Evolutionary conservation across 2,113 vertebrate species (phyloP).

Genomic region (Mesoclemmys tuberculata): DNA sequence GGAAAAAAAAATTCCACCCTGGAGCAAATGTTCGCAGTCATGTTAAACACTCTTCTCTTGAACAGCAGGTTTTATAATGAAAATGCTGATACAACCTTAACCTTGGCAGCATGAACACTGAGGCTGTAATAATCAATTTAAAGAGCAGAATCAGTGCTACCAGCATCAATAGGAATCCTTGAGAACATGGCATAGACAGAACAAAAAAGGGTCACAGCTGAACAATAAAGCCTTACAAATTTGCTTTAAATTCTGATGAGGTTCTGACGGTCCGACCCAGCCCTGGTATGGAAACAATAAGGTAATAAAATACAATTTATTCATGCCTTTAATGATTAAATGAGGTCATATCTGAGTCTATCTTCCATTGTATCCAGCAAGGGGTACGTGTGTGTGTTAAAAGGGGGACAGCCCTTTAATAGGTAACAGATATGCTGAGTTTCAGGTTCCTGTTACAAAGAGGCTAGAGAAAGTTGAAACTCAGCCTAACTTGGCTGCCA

Average conservation of each 20-base stretch:
- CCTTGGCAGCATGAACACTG: conserved; percentile 40
- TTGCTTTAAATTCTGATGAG: not conserved
- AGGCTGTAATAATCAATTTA: conserved; percentile 57
- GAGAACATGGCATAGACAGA: not conserved
- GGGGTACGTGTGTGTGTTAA: conserved; percentile 36
- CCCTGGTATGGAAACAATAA: not conserved
- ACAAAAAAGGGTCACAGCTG: conserved; percentile 10
- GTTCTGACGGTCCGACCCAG: not conserved
- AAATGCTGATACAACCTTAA: conserved; percentile 69
- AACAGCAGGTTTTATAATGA: conserved; percentile 58
- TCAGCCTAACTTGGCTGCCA: conserved; percentile 81
- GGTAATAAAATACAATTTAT: conserved; percentile 8
- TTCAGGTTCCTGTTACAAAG: conserved; percentile 77
- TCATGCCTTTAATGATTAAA: not conserved
- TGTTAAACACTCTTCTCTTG: conserved; percentile 59
- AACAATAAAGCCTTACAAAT: conserved; percentile 48
- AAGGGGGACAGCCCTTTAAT: conserved; percentile 67
- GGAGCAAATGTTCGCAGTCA: conserved; percentile 64
- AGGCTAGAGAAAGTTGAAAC: conserved; percentile 78
- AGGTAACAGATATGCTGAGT: conserved; percentile 73
- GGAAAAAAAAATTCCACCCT: not conserved
- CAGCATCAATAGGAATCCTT: not conserved
- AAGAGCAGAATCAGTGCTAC: conserved; percentile 35
- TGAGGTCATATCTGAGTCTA: not conserved
- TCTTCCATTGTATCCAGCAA: not conserved